Evolutionary conservation across 2,888 invertebrate genomes (phyloP), one percentile per base, ranked within the genome.

Genomic region (Oscheius onirici): DNA sequence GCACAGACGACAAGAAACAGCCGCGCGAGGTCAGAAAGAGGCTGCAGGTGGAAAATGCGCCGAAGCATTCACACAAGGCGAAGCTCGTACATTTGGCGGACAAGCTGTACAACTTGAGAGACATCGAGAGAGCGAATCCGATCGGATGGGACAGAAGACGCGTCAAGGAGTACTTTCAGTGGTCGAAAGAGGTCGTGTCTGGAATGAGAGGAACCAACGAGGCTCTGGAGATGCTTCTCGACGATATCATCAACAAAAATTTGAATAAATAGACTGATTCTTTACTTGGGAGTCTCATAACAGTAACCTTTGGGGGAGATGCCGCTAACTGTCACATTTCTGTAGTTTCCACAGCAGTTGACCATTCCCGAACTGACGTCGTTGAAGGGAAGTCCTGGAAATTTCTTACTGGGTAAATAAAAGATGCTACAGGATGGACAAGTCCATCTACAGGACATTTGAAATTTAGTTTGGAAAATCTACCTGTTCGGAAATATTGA

Each of bases 41-140:
- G 60, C 69, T 78, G 6, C 83, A 83, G 65, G 76, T 86, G 51
- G 82, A 82, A 57, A 76, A 81, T 28, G 85, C 79, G 34, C 76
- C 79, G 15, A 60, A 71, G 11, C 78, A 80, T 51, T 79, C 78
- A 26, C 80, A 81, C 66, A 76, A 81, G 72, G 93, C 93, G 0
- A 93, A 93, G 86, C 88, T 93, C 26, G 92, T 94, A 0, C 92
- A 92, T 87, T 88, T 94, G 78, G 93, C 93, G 0, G 94, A 94
- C 88, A 94, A 94, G 87, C 89, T 94, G 75, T 92, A 94, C 87
- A 94, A 94, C 88, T 89, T 94, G 15, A 88, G 93, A 58, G 93
- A 94, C 88, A 87, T 93, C 54, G 89, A 91, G 34, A 88, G 89
- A 22, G 88, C 88, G 1, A 89, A 81, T 15, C 86, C 86, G 41